These are phyloP conservation scores for Panzeria rudis DNA, from an alignment of 2,888 invertebrate genomes.

Conservation along the genomic window DNA sequence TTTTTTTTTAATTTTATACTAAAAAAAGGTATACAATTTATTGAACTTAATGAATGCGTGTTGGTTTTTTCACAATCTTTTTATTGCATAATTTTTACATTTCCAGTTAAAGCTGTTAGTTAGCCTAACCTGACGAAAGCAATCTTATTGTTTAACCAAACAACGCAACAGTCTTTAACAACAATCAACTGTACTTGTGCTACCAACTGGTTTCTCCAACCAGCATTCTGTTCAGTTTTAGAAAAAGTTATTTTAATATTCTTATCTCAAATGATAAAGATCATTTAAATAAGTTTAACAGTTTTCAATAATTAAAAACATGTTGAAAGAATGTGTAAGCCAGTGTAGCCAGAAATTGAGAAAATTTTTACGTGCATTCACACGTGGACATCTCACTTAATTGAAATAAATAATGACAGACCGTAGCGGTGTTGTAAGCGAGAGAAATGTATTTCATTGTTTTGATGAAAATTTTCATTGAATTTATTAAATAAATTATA, in stretches of 20 bases:
- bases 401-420: no score
- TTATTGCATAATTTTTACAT: neutral
- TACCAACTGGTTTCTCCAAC: neutral
- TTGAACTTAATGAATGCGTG: neutral
- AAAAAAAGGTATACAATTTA: neutral
- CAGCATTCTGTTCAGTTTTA: neutral
- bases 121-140: neutral
- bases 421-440: no score
- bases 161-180: neutral
- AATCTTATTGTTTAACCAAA: neutral
- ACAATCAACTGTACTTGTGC: neutral
- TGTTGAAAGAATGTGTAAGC: slow-evolving; percentile 3
- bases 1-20: neutral
- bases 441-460: no score
- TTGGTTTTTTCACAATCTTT: neutral
- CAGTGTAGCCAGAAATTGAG: neutral
- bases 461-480: no score
- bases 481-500: no score
- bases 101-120: neutral
- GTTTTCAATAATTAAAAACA: slow-evolving; percentile 4
- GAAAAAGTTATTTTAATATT: neutral
- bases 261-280: slow-evolving; percentile 9
- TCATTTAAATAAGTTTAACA: slow-evolving; percentile 1
- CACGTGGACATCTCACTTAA: no score
- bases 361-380: neutral